Evolutionary conservation across 2,797 vertebrate species (phyloP), one percentile per base, ranked within the genome.

Genomic region (Anguilla obscura): DNA sequence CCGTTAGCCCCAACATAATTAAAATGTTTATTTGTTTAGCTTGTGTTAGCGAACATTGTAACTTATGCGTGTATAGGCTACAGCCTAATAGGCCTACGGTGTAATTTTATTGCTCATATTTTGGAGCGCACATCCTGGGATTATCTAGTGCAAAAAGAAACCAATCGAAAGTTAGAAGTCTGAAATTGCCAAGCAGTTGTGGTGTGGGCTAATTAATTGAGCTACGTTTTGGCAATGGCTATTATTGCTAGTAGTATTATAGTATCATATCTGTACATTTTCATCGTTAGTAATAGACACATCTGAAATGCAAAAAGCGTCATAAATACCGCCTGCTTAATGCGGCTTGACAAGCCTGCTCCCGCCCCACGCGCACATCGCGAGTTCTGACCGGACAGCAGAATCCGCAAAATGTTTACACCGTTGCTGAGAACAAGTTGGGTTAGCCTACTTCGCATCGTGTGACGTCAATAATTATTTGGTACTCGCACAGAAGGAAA

Each of bases 401-500:
- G 30, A 18, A 50, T 10, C 7, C 0, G 12, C n/a, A 36, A 56
- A 16, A 84, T 10, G 2, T 33, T 36, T 14, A 21, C 21, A 18
- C 58, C 60, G 33, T 18, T 16, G 21, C 21, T 71, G 36, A 33
- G 66, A 63, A 86, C 45, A 74, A n/a, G 40, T 18, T 33, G 24
- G 60, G 66, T 86, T 86, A 71, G 36, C 40, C 16, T 66, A 52
- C 74, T 27, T 85, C 48, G 71, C n/a, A 33, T 2, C 27, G 33
- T 76, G 86, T 87, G 89, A 89, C 89, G 88, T 88, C 89, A 84
- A 85, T 71, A 85, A 79, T 82, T 50, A 80, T 84, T 87, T 76
- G 56, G 45, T 83, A 88, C 83, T 74, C 58, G 30, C 80, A 63
- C 21, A 76, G 82, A 54, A 76, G 66, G 83, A 58, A 71, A 82